Evolutionary conservation across 2,113 vertebrate species (phyloP), one percentile per base, ranked within the genome.

Genomic region (Dasyprocta punctata): DNA sequence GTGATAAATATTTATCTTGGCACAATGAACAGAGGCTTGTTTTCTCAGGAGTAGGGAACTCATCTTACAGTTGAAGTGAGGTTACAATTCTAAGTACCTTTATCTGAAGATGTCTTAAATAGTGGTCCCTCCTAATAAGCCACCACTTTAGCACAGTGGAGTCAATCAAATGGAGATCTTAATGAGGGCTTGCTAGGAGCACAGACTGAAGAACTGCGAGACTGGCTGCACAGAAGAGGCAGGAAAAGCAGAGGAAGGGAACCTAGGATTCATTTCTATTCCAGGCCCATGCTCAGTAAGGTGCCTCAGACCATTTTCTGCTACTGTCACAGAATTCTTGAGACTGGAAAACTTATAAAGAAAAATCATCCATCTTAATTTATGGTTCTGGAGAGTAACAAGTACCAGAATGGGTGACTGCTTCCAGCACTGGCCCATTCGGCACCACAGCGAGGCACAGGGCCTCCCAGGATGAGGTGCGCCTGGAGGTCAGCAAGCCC

Each of bases 401-500:
- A 80, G 8, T 16, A 10, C 4, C 56, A 44, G 9, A 8, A 49
- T 69, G 30, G 1, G 2, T 80, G 47, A 22, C 36, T 17, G 13
- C 3, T 11, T 38, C 5, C 12, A 58, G 44, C 14, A 92, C 24
- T 16, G 58, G 13, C 3, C 2, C 7, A 12, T 24, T 13, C 7
- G 86, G 5, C 47, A 7, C 7, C 44, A 3, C 41, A 26, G 30
- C 8, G 56, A 7, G n/a, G 9, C 14, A 4, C 4, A 67, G 13
- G 38, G 9, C 2, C 4, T 63, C 9, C 54, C 28, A 44, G 0
- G 30, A 2, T 36, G 26, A 9, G 20, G 10, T 28, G 16, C 54
- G 20, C 2, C 1, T 49, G 73, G 54, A 67, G 3, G 20, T 30
- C 17, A 9, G 19, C 10, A 41, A 7, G 11, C 38, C 4, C 44